phyloP scores from a whole-genome alignment of 2,113 vertebrate genomes.

The Podarcis raffonei region DNA sequence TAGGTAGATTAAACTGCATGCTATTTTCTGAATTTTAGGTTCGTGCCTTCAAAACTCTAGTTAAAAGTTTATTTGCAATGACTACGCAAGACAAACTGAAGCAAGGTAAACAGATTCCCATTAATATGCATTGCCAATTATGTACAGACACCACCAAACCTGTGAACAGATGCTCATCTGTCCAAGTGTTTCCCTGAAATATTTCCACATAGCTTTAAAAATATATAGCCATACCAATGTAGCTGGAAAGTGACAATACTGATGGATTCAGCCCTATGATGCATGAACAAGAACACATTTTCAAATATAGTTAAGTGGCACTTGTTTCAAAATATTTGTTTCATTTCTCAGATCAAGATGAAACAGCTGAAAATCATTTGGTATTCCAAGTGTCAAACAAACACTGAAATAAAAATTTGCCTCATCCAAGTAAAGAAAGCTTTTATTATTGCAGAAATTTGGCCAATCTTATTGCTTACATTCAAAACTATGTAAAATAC shows the following conservation, averaged over 20 bases:
- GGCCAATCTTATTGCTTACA: background rate
- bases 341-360: slow-evolving; percentile 42
- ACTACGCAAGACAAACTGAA: slow-evolving; percentile 56
- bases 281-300: slow-evolving; percentile 39
- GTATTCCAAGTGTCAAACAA: background rate
- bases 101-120: slow-evolving; percentile 51
- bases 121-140: slow-evolving; percentile 55
- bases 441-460: background rate
- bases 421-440: background rate
- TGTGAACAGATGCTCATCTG: slow-evolving; percentile 57
- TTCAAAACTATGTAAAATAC: background rate
- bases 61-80: slow-evolving; percentile 62
- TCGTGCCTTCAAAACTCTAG: slow-evolving; percentile 41
- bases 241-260: slow-evolving; percentile 65
- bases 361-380: slow-evolving; percentile 21
- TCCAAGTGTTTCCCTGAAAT: slow-evolving; percentile 68
- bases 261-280: slow-evolving; percentile 64
- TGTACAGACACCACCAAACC: slow-evolving; percentile 47
- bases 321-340: slow-evolving; percentile 53
- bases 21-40: slow-evolving; percentile 54
- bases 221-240: slow-evolving; percentile 64
- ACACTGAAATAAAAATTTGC: background rate
- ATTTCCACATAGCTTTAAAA: slow-evolving; percentile 55
- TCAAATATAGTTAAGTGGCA: slow-evolving; percentile 50
- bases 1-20: slow-evolving; percentile 47